These are phyloP conservation scores for Tenebrio molitor DNA, from an alignment of 1,140 invertebrate genomes.

Conservation along the genomic window DNA sequence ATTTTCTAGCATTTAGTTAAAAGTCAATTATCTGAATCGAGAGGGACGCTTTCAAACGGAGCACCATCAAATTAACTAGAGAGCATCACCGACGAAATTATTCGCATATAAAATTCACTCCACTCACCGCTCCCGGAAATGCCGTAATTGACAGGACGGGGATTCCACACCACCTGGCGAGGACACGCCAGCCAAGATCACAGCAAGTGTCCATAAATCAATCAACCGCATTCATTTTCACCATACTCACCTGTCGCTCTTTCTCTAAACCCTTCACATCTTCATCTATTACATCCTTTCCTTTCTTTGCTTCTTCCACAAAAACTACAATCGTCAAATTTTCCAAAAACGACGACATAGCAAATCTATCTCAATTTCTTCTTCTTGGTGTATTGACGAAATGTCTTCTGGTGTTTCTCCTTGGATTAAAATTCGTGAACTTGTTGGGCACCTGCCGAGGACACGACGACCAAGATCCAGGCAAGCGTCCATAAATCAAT, in stretches of 20 bases:
- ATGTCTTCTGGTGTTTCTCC: no score
- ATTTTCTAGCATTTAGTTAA: slow-evolving; percentile 65
- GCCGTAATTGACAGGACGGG: slow-evolving; percentile 16
- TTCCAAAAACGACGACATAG: no score
- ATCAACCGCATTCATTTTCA: neutral
- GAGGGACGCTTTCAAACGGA: slow-evolving; percentile 46
- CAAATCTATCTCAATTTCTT: no score
- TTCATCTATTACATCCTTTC: no score
- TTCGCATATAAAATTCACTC: slow-evolving; percentile 36
- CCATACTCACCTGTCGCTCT: neutral
- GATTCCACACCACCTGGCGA: slow-evolving; percentile 12
- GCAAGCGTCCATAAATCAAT: slow-evolving; percentile 43
- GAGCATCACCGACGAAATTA: slow-evolving; percentile 29
- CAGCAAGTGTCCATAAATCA: slow-evolving; percentile 8
- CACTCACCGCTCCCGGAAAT: neutral
- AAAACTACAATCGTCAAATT: no score
- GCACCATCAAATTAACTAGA: slow-evolving; percentile 38
- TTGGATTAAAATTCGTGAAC: no score
- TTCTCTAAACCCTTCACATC: no score
- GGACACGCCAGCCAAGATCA: neutral
- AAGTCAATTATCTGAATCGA: slow-evolving; percentile 63
- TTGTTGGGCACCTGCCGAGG: slow-evolving; percentile 14
- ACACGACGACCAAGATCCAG: slow-evolving; percentile 19
- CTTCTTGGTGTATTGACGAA: no score
- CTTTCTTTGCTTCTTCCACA: no score